These are phyloP conservation scores for Onychomys arenicola DNA, from an alignment of 2,797 vertebrate genomes.

Conservation along the genomic window DNA sequence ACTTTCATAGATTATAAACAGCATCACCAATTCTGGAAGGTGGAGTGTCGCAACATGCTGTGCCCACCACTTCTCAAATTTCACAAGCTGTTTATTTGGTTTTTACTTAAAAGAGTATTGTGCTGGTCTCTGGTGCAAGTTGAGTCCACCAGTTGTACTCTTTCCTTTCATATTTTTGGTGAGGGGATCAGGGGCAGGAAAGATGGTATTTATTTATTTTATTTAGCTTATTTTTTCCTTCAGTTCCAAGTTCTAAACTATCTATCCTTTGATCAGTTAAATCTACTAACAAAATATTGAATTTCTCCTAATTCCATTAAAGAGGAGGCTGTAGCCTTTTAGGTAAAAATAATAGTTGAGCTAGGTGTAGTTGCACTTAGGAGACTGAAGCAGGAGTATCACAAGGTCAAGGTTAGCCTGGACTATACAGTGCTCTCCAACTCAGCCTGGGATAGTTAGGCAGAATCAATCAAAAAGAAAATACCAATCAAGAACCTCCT, in stretches of 20 bases:
- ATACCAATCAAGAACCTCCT: no score
- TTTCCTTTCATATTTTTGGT: background rate
- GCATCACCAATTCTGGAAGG: background rate
- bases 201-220: background rate
- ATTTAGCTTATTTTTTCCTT: background rate
- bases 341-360: background rate
- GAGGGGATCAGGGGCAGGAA: background rate
- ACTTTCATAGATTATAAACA: conserved; percentile 51
- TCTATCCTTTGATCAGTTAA: background rate
- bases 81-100: conserved; percentile 32
- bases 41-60: background rate
- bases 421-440: background rate
- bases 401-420: background rate
- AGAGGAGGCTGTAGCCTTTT: background rate
- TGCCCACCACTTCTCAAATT: background rate
- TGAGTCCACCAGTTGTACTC: background rate
- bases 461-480: background rate
- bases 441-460: background rate
- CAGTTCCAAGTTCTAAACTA: background rate
- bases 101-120: conserved; percentile 61
- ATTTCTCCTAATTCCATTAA: background rate
- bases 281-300: conserved; percentile 35
- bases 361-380: background rate
- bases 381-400: background rate
- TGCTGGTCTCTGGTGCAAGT: background rate